Base-by-base conservation (phyloP, 2,888 invertebrate genomes). In the Drosophila percnosoma region DNA sequence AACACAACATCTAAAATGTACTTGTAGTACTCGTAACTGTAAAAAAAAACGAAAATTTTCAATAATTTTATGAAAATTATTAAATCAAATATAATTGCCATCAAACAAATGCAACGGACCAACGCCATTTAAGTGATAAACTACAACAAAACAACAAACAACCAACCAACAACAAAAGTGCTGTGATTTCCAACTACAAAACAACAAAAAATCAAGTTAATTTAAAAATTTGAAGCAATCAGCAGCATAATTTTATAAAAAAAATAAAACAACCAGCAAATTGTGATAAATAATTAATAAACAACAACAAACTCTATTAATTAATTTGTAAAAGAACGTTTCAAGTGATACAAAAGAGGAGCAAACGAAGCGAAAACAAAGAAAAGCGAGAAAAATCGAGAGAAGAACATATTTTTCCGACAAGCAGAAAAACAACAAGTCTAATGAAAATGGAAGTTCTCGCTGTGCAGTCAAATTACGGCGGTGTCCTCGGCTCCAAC, bases 61-160 rank as follows among this genome's bases (percentile, higher is more conserved):
- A 81, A 81, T 77, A 77, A 79, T 80, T 82, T 81, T 81, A 58
- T 76, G 60, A 82, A 78, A 83, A 80, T 78, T 81, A 73, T 78
- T 68, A 63, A 72, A 73, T 73, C 29, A 62, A 71, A 83, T 68
- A 83, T 68, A 75, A 77, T 90, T 90, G 89, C 89, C 89, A 90
- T 90, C 82, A 82, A 78, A 88, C 79, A 89, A 88, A 84, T 89
- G 89, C 80, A 90, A 90, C 90, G 90, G 90, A 90, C 89, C 90
- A 90, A 88, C 90, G 90, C 90, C 90, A 90, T 90, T 83, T 78
- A 90, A 90, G 90, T 90, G 90, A 89, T 90, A 90, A 68, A 78
- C 78, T 75, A 82, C 74, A 70, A 53, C 52, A 52, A 82, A 51
- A 29, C 34, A 53, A 34, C 21, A 54, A 75, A 78, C 62, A 53